These are phyloP conservation scores for Pterocles gutturalis DNA, from an alignment of 2,113 vertebrate species.

Conservation along the genomic window DNA sequence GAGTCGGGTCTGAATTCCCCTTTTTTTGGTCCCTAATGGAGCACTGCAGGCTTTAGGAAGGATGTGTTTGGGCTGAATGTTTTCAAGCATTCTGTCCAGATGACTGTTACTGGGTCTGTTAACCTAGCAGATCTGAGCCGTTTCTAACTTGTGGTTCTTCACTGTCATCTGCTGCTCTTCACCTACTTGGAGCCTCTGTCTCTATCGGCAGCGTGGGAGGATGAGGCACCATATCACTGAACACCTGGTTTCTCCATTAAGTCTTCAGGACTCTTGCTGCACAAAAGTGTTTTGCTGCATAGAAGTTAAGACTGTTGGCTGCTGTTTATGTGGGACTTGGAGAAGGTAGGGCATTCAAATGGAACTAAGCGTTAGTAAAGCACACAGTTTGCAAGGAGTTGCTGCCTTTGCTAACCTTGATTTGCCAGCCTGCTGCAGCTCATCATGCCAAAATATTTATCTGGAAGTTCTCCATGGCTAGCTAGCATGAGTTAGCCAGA, in stretches of 20 bases:
- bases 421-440: background rate
- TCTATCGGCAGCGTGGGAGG: rapidly evolving
- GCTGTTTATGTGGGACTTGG: background rate
- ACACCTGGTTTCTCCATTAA: background rate
- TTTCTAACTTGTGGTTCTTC: rapidly evolving
- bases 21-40: background rate
- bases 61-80: background rate
- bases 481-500: background rate
- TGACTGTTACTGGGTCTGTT: background rate
- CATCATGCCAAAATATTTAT: background rate
- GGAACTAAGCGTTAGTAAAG: background rate
- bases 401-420: background rate
- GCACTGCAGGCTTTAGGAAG: background rate
- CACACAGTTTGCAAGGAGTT: background rate
- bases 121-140: background rate
- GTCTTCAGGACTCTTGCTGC: background rate
- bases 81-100: background rate
- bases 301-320: background rate
- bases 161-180: background rate
- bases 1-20: background rate
- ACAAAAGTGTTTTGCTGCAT: background rate
- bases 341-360: background rate
- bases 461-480: background rate
- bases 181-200: background rate
- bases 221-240: background rate